Base-by-base conservation (phyloP, 1,140 invertebrate genomes). In the Fopius arisanus region DNA sequence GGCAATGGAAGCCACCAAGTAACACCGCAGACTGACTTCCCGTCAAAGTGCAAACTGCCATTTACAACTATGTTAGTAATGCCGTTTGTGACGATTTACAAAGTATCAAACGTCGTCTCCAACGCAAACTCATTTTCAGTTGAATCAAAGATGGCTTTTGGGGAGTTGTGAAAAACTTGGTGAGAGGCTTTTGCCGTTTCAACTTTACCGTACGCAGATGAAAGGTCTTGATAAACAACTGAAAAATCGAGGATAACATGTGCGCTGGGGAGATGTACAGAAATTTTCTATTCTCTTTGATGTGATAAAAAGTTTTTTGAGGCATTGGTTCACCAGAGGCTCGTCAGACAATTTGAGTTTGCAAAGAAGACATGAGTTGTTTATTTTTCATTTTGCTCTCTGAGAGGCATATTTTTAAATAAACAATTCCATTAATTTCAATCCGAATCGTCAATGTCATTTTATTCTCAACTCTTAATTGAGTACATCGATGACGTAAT, bases 1-100 rank as follows among this genome's bases (percentile, higher is more conserved):
- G n/a, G n/a, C 26, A 6, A 41, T 21, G 7, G 10, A 37, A 41
- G 16, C 66, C 19, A 26, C 54, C 10, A 19, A 41, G 19, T 43
- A 26, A 41, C 37, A 51, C 43, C 59, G 65, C 59, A 65, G 71
- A 79, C 77, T 79, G 73, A 71, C 72, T 73, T 74, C 74, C 10
- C 23, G 21, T 59, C 54, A 59, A 48, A 77, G 51, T 71, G 43
- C 41, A 73, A 74, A 48, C 66, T 28, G 67, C 70, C 19, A 28
- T 59, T 59, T 59, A 28, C 21, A 59, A 59, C 72, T 72, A 74
- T 72, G 54, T 59, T 59, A 59, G 23, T 26, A 59, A 59, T 59
- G 54, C 54, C 54, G 19, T 59, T 59, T 59, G 54, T 59, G 54
- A 51, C 12, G 54, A 59, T 59, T 59, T 48, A 6, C 43, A 16